Conservation (phyloP, 2,888 invertebrate species). For the Macrophya annulata region DNA sequence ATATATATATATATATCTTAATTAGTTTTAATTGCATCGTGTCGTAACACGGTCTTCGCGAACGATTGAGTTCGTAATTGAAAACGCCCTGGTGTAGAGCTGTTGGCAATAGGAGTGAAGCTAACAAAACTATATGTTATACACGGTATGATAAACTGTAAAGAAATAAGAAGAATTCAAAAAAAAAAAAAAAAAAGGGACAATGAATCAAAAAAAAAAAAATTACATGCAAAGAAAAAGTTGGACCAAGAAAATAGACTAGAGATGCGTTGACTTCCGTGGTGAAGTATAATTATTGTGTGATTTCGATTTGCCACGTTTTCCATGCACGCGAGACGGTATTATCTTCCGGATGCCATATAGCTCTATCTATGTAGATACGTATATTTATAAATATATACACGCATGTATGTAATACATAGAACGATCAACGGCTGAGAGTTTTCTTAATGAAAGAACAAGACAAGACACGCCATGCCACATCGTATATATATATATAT, state of each 20-base stretch:
- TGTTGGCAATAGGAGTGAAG: neutral
- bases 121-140: neutral
- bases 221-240: neutral
- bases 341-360: constrained; percentile 21
- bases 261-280: constrained; percentile 1
- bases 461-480: neutral
- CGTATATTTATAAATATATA: neutral
- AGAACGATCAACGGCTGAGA: constrained; percentile 5
- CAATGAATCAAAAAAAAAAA: neutral
- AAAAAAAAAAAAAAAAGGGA: neutral
- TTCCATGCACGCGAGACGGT: constrained; percentile 28
- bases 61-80: constrained; percentile 52
- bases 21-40: constrained; percentile 54
- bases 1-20: constrained; percentile 5
- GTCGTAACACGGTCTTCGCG: constrained; percentile 47
- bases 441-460: constrained; percentile 39
- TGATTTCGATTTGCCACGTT: constrained; percentile 39
- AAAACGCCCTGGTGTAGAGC: constrained; percentile 33
- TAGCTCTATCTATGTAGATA: neutral
- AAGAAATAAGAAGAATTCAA: too few species aligned
- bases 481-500: too few species aligned
- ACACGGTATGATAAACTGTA: neutral
- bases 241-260: neutral
- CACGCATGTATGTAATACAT: neutral
- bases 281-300: constrained; percentile 18